These are phyloP conservation scores for Tychaedon coryphoeus DNA, from an alignment of 2,113 vertebrate species.

Conservation along the genomic window DNA sequence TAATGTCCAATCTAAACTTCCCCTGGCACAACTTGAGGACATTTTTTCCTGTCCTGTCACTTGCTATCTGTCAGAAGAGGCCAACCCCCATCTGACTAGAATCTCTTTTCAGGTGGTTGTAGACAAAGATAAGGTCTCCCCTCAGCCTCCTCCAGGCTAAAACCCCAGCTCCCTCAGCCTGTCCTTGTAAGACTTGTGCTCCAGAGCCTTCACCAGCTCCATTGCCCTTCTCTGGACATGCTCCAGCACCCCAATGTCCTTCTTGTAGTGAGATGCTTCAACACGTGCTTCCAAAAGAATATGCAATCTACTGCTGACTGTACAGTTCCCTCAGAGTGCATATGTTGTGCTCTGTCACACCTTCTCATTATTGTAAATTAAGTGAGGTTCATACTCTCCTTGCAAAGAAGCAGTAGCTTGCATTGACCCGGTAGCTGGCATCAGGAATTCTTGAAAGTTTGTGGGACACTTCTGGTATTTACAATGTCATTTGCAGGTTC, in stretches of 20 bases:
- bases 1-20: neutral
- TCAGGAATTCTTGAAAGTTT: neutral
- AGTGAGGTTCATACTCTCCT: neutral
- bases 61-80: neutral
- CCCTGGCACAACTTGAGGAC: neutral
- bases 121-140: neutral
- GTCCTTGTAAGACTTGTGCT: neutral
- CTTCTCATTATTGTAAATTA: neutral
- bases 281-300: neutral
- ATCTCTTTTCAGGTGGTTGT: neutral
- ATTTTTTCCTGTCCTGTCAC: neutral
- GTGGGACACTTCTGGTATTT: neutral
- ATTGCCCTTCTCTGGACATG: neutral
- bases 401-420: neutral
- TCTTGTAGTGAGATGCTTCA: neutral
- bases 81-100: neutral
- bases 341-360: neutral
- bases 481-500: neutral
- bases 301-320: accelerated
- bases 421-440: neutral
- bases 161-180: neutral
- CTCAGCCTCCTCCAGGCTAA: neutral
- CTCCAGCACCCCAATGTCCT: neutral
- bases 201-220: neutral
- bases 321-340: neutral